Percentiles rank a stretch among this genome's conserved stretches.
These are phyloP conservation scores for Misgurnus mizolepis DNA, from an alignment of 2,113 vertebrate genomes.

Conservation along the genomic window DNA sequence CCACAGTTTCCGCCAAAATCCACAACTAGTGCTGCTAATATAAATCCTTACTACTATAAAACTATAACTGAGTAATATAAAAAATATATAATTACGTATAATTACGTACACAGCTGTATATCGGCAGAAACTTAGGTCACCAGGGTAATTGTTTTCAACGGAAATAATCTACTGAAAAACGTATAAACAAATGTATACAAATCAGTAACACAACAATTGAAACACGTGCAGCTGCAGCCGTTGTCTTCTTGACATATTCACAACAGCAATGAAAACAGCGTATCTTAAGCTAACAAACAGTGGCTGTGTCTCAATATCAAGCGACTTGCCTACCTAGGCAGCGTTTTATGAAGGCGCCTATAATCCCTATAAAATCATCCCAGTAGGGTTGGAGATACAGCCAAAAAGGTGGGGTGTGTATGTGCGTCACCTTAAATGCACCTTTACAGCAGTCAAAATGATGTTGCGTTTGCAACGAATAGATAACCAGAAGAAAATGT, in stretches of 20 bases:
- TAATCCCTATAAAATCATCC: background rate
- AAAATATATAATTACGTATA: background rate
- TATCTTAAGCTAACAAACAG: background rate
- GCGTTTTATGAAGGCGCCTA: background rate
- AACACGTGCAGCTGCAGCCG: background rate
- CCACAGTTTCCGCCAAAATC: background rate
- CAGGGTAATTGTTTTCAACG: background rate
- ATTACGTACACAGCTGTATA: background rate
- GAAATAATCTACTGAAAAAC: background rate
- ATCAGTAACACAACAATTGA: background rate
- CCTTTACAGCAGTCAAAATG: background rate
- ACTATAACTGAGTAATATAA: background rate
- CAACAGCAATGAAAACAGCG: background rate
- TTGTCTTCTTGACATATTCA: background rate
- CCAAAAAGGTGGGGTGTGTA: background rate
- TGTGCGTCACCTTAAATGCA: constrained; percentile 2
- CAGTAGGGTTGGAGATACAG: background rate
- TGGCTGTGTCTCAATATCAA: background rate
- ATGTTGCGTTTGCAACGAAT: background rate
- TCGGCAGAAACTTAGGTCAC: background rate
- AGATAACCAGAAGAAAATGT: too few relatives aligned
- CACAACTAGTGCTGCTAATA: background rate
- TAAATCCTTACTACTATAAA: background rate
- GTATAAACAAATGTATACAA: background rate
- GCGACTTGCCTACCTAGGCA: background rate